Evolutionary conservation across 35 echinoderm and acorn worm genomes (phyloP), one percentile per base, ranked within the genome.

Genomic region (Apostichopus californicus): DNA sequence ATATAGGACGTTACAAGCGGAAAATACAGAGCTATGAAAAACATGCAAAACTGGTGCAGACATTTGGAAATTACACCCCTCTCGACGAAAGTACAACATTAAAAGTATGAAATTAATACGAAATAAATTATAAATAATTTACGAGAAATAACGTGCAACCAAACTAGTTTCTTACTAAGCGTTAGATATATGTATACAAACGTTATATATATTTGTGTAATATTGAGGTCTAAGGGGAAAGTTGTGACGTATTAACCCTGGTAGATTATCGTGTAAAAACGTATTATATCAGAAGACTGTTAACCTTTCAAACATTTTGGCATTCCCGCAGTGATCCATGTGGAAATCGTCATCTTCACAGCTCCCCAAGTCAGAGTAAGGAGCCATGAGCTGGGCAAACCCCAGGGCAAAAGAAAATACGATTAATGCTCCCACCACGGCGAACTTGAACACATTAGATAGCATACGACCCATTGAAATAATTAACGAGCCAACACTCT

Each of bases 381-480:
- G 86, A 6, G 61, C 86, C 17, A 89, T 72, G 9, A 89, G 22
- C 23, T 89, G 86, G 54, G 86, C 52, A 57, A 89, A 89, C 9
- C 86, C 86, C 21, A 89, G 86, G 1, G 86, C 22, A 72, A 89
- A 89, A 0, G 86, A 89, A n/a, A 89, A 65, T 18, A 89, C 55
- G 7, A 89, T 73, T 9, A 89, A 25, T 15, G 18, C 25, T 15
- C 61, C 53, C 5, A 89, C 64, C 17, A 73, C 61, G 2, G 86
- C 63, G 54, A 89, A 89, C 22, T 73, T 68, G 23, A 68, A 3
- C 8, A 89, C 34, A 23, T 24, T 10, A 1, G 61, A 53, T 17
- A 89, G 8, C 86, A 89, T 89, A 22, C 68, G n/a, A 21, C 86
- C 68, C 18, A 89, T 89, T 10, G 86, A 68, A 17, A 89, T 89